phyloP scores from a whole-genome alignment of 2,113 vertebrate species.

The Erpornis zantholeuca region DNA sequence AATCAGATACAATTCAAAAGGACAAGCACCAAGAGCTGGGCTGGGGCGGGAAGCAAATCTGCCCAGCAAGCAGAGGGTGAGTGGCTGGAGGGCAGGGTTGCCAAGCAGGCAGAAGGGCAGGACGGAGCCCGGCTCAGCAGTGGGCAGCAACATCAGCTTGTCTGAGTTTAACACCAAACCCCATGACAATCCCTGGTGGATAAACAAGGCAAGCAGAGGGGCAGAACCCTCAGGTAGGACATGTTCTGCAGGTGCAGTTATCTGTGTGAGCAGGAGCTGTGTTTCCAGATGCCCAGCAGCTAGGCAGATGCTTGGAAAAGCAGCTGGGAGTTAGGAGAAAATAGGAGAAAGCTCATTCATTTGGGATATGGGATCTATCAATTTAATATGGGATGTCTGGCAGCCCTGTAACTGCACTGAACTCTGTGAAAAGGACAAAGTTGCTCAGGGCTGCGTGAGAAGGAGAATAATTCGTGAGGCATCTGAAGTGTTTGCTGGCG shows the following conservation, averaged over 20 bases:
- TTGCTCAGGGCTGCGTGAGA: not conserved
- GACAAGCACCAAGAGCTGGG: constrained; percentile 42
- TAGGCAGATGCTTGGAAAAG: not conserved
- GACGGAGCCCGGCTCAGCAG: not conserved
- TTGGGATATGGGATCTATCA: not conserved
- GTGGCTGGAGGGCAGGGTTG: not conserved
- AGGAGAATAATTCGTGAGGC: not conserved
- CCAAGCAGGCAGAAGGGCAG: not conserved
- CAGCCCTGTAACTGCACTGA: not conserved
- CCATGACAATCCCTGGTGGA: not conserved
- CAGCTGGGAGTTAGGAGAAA: not conserved
- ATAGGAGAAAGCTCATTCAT: not conserved
- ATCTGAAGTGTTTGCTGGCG: not conserved
- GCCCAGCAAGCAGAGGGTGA: not conserved
- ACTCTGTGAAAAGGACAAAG: not conserved
- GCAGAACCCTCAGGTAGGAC: not conserved
- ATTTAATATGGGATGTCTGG: not conserved
- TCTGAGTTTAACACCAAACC: not conserved
- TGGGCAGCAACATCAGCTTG: not conserved
- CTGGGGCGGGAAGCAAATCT: not conserved
- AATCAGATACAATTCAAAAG: constrained; percentile 57
- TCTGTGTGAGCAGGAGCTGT: not conserved
- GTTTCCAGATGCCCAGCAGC: not conserved
- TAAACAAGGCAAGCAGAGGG: not conserved
- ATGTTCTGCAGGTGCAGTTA: not conserved